Base-by-base conservation (phyloP, 2,888 invertebrate species). In the Drosophila kambysellisi region DNA sequence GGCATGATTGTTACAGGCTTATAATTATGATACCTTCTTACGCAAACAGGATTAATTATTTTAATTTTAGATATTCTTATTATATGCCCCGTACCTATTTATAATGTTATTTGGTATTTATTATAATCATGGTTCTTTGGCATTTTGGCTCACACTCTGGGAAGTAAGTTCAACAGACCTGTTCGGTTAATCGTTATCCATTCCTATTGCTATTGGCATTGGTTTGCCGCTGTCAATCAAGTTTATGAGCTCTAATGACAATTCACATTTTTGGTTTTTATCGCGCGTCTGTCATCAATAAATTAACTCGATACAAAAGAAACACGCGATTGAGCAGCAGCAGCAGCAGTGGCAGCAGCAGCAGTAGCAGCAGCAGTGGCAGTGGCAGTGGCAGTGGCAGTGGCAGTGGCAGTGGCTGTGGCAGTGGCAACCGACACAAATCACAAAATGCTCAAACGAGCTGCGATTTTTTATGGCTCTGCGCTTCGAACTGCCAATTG, bases 221-320 rank as follows among this genome's bases (percentile, higher is more conserved):
- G 58, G 59, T 67, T 70, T 48, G 46, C 33, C 58, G 60, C 57
- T 77, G 84, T 84, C 88, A 82, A 85, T 88, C 81, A 90, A 67
- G 65, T 80, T 85, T 84, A 91, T 91, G 91, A 89, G 88, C 78
- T 90, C 89, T 92, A 91, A 92, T 91, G 91, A 91, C 89, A 81
- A 81, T 87, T 89, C 85, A 81, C 83, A 82, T 84, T 91, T 86
- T 91, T 75, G 82, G 76, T 86, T 88, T 86, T 91, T 91, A 91
- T 91, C 92, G 82, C 83, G 76, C 88, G 91, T 91, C 91, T 91
- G 79, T 83, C 87, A 91, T 91, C 91, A 90, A 91, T 91, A 91
- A 92, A 92, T 92, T 91, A 92, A 91, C 83, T 88, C 81, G 88
- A 90, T 92, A 90, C 83, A 70, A 67, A 60, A 60, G 73, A 52